phyloP scores from a whole-genome alignment of 2,888 invertebrate species.

The Pasiphila rectangulata region DNA sequence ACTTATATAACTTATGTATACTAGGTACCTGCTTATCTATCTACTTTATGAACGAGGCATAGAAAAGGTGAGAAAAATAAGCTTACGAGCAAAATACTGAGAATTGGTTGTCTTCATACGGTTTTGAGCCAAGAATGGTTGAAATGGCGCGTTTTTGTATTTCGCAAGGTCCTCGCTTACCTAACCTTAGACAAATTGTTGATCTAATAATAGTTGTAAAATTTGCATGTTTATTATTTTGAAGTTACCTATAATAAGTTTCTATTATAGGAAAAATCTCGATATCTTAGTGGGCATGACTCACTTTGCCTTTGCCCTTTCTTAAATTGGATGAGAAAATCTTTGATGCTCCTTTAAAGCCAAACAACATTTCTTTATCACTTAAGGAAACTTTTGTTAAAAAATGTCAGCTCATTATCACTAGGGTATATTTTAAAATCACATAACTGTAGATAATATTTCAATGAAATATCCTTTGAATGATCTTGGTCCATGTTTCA shows the following conservation, averaged over 20 bases:
- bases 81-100: background rate
- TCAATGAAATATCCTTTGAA: conserved; percentile 75
- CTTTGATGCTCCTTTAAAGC: background rate
- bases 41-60: conserved; percentile 13
- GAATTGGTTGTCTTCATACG: background rate
- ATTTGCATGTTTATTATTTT: too few relatives aligned
- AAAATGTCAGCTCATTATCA: background rate
- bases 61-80: conserved; percentile 22
- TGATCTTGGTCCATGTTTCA: conserved; percentile 73
- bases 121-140: too few relatives aligned
- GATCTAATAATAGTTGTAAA: too few relatives aligned
- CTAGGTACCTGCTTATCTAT: conserved; percentile 23
- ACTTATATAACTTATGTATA: conserved; percentile 31
- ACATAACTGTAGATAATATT: conserved; percentile 70
- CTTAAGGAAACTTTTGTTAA: too few relatives aligned
- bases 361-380: conserved; percentile 50
- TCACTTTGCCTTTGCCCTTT: too few relatives aligned
- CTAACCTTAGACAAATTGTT: too few relatives aligned
- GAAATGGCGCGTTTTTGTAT: too few relatives aligned
- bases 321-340: too few relatives aligned
- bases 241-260: too few relatives aligned
- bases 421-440: conserved; percentile 45
- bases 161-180: too few relatives aligned
- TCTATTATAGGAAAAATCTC: too few relatives aligned
- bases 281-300: too few relatives aligned